Base-by-base conservation (phyloP, 2,888 invertebrate genomes). In the Bembecia ichneumoniformis region DNA sequence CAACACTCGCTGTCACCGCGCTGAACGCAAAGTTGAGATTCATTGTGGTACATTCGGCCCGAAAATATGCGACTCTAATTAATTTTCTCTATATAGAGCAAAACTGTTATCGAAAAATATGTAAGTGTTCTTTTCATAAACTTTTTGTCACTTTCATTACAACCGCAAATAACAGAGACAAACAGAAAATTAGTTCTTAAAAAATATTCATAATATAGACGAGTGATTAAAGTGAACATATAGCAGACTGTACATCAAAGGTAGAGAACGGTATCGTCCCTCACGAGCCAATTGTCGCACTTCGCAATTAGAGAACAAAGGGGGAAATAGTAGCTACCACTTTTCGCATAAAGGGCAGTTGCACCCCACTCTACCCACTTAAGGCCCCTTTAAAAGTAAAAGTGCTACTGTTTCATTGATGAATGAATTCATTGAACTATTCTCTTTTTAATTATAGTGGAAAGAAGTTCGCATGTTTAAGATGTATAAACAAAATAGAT, bases 251-350 rank as follows among this genome's bases (percentile, higher is more conserved):
- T 58, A 63, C 60, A 69, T 70, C 69, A 73, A 73, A 72, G 71
- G 58, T 57, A 58, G 60, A 54, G 62, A 68, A 62, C 71, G 64
- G 63, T 74, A 68, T 74, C 68, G 68, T 55, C 56, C 56, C 63
- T 70, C 54, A 68, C 72, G 67, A 69, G 64, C 74, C 71, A 70
- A 73, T 78, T 72, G 67, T 61, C 68, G 55, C 71, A 64, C 71
- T 74, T 72, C 63, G 70, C 76, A 79, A 79, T 80, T 77, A 77
- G 64, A 65, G 58, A 49, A 65, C 65, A 68, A 66, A 61, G 65
- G 62, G 62, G 53, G 65, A 62, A 65, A 28, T 28, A 28, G 28
- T 66, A 60, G 66, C 58, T 11, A 60, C 64, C 66, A 60, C 64
- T 71, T 67, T 58, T 64, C 67, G 64, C 68, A 68, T 68, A 68